Percentiles rank a stretch among this genome's conserved stretches.
Conservation (phyloP, 2,113 vertebrate species). For the Barbus barbus region DNA sequence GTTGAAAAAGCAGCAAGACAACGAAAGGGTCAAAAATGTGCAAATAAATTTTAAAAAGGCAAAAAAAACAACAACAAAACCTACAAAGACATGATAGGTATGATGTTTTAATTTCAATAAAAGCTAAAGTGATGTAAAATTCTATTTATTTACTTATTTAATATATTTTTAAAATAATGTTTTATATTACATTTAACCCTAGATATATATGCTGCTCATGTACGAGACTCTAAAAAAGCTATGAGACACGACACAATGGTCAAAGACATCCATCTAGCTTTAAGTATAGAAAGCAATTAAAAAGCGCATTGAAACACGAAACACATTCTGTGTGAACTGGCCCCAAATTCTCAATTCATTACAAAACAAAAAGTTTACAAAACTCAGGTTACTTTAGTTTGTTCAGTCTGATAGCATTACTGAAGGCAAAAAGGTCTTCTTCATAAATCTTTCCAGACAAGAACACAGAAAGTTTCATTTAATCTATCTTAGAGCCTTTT, state of each 20-base stretch:
- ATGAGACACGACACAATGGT: neutral
- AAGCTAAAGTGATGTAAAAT: too few relatives aligned
- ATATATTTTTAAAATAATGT: too few relatives aligned
- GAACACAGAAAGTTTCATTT: neutral
- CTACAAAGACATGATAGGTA: neutral
- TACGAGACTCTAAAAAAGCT: neutral
- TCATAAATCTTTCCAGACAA: neutral
- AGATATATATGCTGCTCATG: neutral
- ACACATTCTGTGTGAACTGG: too few relatives aligned
- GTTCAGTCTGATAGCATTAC: neutral
- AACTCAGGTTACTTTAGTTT: neutral
- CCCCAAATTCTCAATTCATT: too few relatives aligned
- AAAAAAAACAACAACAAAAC: neutral
- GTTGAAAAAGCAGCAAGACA: too few relatives aligned
- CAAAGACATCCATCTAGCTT: too few relatives aligned
- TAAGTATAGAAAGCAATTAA: too few relatives aligned
- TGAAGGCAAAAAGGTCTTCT: neutral
- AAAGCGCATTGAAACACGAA: too few relatives aligned
- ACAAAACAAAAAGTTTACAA: neutral
- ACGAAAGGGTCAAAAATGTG: too few relatives aligned
- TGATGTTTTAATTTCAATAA: neutral
- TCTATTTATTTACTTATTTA: too few relatives aligned
- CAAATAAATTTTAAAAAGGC: neutral
- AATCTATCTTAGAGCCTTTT: neutral
- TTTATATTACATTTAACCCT: too few relatives aligned